Percentiles rank a stretch among this genome's conserved stretches.
These are phyloP conservation scores for Acronicta leporina DNA, from an alignment of 2,888 invertebrate genomes.

Conservation along the genomic window DNA sequence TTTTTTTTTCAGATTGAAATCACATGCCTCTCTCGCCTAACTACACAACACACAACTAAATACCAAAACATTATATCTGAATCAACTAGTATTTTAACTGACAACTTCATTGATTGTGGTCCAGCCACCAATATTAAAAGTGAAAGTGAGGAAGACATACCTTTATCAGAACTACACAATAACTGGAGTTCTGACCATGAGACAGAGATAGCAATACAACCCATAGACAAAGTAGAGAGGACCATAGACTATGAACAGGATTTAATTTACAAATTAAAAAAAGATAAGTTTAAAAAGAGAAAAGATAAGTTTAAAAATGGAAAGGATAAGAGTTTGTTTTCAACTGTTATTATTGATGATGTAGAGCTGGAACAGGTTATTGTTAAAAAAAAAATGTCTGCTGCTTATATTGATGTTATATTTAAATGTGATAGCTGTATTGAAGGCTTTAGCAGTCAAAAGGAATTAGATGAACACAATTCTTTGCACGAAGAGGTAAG, in stretches of 20 bases:
- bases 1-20: slow-evolving; percentile 57
- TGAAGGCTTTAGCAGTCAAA: slow-evolving; percentile 55
- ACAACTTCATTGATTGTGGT: slow-evolving; percentile 72
- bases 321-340: slow-evolving; percentile 52
- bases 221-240: slow-evolving; percentile 12
- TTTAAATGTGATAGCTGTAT: slow-evolving; percentile 72
- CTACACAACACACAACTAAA: slow-evolving; percentile 39
- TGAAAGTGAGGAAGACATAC: slow-evolving; percentile 69
- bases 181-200: slow-evolving; percentile 37
- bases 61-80: slow-evolving; percentile 23
- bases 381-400: slow-evolving; percentile 40
- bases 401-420: slow-evolving; percentile 44
- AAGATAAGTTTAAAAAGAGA: slow-evolving; percentile 36
- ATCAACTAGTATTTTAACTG: slow-evolving; percentile 20
- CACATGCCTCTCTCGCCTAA: slow-evolving; percentile 58
- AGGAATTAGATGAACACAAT: slow-evolving; percentile 62
- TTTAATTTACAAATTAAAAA: slow-evolving; percentile 30
- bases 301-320: slow-evolving; percentile 37
- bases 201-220: slow-evolving; percentile 1
- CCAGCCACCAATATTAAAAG: slow-evolving; percentile 51
- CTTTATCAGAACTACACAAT: slow-evolving; percentile 62
- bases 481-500: slow-evolving; percentile 65
- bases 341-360: slow-evolving; percentile 49
- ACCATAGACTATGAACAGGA: slow-evolving; percentile 16
- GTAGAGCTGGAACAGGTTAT: slow-evolving; percentile 58